Evolutionary conservation across 2,888 invertebrate species (phyloP), one percentile per base, ranked within the genome.

Genomic region (Chrysodeixis includens): DNA sequence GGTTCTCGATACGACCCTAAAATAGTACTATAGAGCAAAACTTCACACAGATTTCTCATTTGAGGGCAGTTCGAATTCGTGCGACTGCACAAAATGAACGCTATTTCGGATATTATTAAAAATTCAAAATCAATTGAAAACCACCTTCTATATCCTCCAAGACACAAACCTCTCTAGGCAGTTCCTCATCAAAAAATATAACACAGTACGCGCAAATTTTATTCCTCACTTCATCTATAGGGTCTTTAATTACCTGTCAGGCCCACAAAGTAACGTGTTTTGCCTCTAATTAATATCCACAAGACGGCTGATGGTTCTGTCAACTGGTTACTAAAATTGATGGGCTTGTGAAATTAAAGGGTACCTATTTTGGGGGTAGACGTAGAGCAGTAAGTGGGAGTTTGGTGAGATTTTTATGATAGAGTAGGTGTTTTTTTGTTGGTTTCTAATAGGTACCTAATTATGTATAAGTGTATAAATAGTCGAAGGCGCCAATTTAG

Each of bases 321-420:
- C 66, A 74, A 60, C 56, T n/a, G 59, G 70, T 18, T 62, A 57
- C 62, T 62, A 16, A 74, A 77, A 79, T 78, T 76, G 77, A 78
- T 74, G 66, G 68, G 71, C 53, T 66, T 58, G 52, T 58, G 56
- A 70, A 78, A 79, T 78, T 74, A 74, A 64, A 76, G 77, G 78
- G 73, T 64, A 14, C 46, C 46, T 49, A 18, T 49, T 49, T 49
- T 49, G 2, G 7, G n/a, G 20, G 18, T 46, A 5, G 44, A 16
- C 56, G 40, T 6, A 30, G 59, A 55, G 16, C 18, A 67, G 6
- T 30, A 20, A 64, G 9, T 0, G 53, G 69, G 40, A 4, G 40
- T 40, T 40, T 10, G 7, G 18, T 4, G 3, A 10, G 3, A 49
- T 9, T 46, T 44, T 46, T 18, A 14, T n/a, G n/a, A n/a, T n/a